These are phyloP conservation scores for Plutella xylostella DNA, from an alignment of 2,888 invertebrate species.

Conservation along the genomic window DNA sequence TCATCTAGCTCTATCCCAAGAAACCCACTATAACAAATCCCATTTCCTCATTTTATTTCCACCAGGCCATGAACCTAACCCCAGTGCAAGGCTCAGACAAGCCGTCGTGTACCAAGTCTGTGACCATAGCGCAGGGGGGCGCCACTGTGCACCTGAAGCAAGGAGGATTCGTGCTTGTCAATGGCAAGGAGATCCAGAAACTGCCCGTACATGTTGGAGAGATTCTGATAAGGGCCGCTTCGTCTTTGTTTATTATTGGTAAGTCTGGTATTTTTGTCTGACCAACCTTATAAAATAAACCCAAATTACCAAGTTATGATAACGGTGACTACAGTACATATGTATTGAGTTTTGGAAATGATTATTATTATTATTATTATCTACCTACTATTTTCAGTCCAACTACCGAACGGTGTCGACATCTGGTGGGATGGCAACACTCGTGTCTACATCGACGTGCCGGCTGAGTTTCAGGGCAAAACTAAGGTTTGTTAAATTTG, in stretches of 20 bases:
- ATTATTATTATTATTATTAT: no score
- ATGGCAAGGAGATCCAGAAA: slow-evolving; percentile 75
- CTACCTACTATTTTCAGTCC: slow-evolving; percentile 63
- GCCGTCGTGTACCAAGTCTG: slow-evolving; percentile 87
- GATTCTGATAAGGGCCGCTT: slow-evolving; percentile 77
- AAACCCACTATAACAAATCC: no score
- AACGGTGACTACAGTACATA: no score
- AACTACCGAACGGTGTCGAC: slow-evolving; percentile 79
- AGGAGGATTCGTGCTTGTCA: slow-evolving; percentile 75
- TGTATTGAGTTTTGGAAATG: no score
- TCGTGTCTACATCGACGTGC: slow-evolving; percentile 85
- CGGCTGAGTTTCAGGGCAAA: slow-evolving; percentile 75
- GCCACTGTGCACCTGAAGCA: slow-evolving; percentile 80
- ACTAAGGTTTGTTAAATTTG: slow-evolving; percentile 66
- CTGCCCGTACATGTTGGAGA: slow-evolving; percentile 74
- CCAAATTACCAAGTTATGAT: no score
- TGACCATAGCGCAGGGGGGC: slow-evolving; percentile 71
- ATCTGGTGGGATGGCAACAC: slow-evolving; percentile 93
- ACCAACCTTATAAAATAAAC: no score
- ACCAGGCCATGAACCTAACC: background rate
- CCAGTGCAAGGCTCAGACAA: slow-evolving; percentile 32
- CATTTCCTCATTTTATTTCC: background rate
- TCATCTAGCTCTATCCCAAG: no score
- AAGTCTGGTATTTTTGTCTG: slow-evolving; percentile 14
- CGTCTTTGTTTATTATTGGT: slow-evolving; percentile 81